Base-by-base conservation (phyloP, 2,797 vertebrate genomes). In the Trachops cirrhosus region DNA sequence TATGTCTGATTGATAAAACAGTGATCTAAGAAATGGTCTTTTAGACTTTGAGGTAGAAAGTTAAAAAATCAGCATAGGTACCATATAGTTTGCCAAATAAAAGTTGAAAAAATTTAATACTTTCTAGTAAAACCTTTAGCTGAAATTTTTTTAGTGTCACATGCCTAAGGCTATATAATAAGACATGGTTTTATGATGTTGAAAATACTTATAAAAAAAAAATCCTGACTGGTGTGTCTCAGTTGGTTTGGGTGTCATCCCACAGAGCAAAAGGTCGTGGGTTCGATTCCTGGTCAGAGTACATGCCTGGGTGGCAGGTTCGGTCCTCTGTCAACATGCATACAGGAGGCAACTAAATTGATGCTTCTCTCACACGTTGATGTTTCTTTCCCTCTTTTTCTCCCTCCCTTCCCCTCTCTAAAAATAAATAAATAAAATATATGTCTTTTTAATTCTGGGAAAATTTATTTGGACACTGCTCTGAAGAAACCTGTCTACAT, bases 141-240 rank as follows among this genome's bases (percentile, higher is more conserved):
- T 92, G 41, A 83, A 39, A 59, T n/a, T 50, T 44, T 86, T 87
- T 59, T 75, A 68, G 8, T 59, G 24, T 68, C 57, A 80, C 24
- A 50, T 62, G 29, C 77, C 62, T 84, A 83, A 78, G 32, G 64
- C 71, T 88, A 8, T 78, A 14, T n/a, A 19, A 22, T 78, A 10
- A 67, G 79, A 32, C 21, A 54, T 68, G 41, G 71, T 83, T 77
- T 91, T 78, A 48, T 70, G 26, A 80, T 82, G 24, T 71, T 79
- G 82, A 86, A 91, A 95, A 80, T 86, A 74, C 22, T 87, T 89
- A 10, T 39, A 87, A 91, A 84, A 84, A 52, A 88, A 82, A 34
- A 59, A 29, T 15, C 16, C 32, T 64, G 62, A n/a, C 62, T n/a
- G 62, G 32, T n/a, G 14, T n/a, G 62, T 16, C 29, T 64, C 26